phyloP scores from a whole-genome alignment of 1,140 invertebrate species.

The Zaprionus tsacasi region DNA sequence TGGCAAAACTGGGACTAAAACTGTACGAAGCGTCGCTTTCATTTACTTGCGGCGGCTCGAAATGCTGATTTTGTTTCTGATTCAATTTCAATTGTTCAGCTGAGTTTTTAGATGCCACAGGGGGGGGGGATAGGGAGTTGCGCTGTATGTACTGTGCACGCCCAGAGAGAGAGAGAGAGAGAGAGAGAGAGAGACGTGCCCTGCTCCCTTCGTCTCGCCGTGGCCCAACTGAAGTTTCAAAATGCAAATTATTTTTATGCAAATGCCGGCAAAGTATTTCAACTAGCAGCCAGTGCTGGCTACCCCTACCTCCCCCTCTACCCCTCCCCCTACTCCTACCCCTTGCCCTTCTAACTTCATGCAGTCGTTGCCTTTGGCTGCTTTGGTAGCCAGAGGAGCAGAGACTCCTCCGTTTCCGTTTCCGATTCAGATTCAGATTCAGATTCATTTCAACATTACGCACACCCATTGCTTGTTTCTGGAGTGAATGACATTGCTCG shows the following conservation, averaged over 20 bases:
- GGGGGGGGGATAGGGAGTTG: not conserved
- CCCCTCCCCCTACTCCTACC: not conserved
- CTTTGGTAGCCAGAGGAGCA: not conserved
- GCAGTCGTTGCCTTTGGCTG: not conserved
- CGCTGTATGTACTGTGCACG: constrained; percentile 5
- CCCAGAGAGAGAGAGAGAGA: not conserved
- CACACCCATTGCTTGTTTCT: constrained; percentile 60
- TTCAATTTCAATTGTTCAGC: constrained; percentile 67
- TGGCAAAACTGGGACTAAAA: constrained; percentile 16
- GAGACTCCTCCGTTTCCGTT: not conserved
- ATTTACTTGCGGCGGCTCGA: constrained; percentile 61
- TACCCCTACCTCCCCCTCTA: not conserved
- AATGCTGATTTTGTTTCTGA: constrained; percentile 63
- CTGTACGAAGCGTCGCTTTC: constrained; percentile 33
- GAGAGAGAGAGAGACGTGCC: constrained; percentile 13
- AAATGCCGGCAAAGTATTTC: constrained; percentile 63
- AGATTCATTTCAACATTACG: constrained; percentile 59
- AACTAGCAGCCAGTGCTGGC: constrained; percentile 36
- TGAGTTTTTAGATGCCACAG: constrained; percentile 37
- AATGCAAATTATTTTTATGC: constrained; percentile 69
- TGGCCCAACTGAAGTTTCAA: constrained; percentile 41
- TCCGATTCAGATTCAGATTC: constrained; percentile 17
- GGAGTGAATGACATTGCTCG: constrained; percentile 53
- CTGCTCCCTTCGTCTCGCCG: not conserved
- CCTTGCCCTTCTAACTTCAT: not conserved